phyloP scores from a whole-genome alignment of 2,888 invertebrate genomes.

The Thera britannica region DNA sequence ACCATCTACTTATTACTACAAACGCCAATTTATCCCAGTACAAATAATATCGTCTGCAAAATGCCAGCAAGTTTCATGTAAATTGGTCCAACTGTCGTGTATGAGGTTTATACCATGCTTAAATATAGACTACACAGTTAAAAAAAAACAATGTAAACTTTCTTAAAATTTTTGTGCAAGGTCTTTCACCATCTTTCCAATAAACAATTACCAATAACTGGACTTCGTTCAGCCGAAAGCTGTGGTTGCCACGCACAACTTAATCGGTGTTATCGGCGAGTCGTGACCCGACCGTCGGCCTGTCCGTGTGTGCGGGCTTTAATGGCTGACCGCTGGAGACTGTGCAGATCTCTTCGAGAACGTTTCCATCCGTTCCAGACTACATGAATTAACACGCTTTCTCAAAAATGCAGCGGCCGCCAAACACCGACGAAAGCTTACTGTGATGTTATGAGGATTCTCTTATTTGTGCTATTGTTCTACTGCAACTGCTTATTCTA shows the following conservation, averaged over 20 bases:
- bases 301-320: slow-evolving; percentile 29
- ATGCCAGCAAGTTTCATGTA: too few species aligned
- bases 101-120: too few species aligned
- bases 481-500: too few species aligned
- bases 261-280: slow-evolving; percentile 23
- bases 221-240: not conserved
- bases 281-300: slow-evolving; percentile 24
- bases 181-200: not conserved
- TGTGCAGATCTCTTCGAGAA: slow-evolving; percentile 42
- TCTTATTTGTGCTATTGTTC: too few species aligned
- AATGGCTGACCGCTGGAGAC: slow-evolving; percentile 22
- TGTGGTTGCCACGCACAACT: not conserved
- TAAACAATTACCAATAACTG: not conserved
- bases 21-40: too few species aligned
- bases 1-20: too few species aligned
- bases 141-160: too few species aligned
- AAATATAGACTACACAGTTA: too few species aligned
- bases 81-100: too few species aligned
- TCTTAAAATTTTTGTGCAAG: not conserved
- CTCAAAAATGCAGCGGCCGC: not conserved
- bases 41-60: too few species aligned
- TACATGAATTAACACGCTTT: slow-evolving; percentile 32
- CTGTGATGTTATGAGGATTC: too few species aligned
- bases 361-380: slow-evolving; percentile 50
- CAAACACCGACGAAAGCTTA: not conserved